Conservation (phyloP, 2,113 vertebrate species). For the Martes martes region DNA sequence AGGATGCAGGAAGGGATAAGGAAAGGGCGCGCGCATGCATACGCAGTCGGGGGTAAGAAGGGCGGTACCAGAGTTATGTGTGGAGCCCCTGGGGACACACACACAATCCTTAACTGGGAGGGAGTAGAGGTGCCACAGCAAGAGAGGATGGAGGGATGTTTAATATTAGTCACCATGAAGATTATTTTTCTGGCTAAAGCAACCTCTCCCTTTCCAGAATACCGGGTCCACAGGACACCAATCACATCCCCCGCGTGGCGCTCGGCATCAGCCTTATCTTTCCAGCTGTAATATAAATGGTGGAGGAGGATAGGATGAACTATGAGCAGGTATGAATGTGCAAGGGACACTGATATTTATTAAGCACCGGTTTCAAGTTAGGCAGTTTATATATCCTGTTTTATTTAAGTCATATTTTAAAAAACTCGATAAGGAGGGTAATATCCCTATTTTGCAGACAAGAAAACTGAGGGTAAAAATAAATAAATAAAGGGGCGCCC, state of each 20-base stretch:
- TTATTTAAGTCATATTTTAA: slow-evolving; percentile 10
- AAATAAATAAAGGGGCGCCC: not conserved
- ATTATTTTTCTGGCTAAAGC: not conserved
- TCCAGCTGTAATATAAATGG: not conserved
- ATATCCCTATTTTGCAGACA: not conserved
- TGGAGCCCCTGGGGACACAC: not conserved
- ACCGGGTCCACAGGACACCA: not conserved
- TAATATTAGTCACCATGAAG: not conserved
- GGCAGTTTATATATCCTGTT: not conserved
- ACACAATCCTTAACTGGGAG: not conserved
- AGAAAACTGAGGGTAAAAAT: not conserved
- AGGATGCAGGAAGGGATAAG: not conserved
- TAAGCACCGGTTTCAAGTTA: not conserved
- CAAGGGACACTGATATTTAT: not conserved
- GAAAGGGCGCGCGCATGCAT: not conserved
- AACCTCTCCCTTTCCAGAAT: not conserved
- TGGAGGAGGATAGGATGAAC: not conserved
- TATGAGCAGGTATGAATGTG: not conserved
- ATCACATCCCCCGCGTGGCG: fast-evolving
- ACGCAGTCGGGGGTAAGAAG: not conserved
- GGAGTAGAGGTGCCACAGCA: not conserved
- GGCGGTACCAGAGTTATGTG: not conserved
- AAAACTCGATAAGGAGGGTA: not conserved
- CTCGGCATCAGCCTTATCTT: not conserved
- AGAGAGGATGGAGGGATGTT: not conserved